Evolutionary conservation across 2,888 invertebrate genomes (phyloP), one percentile per base, ranked within the genome.

Genomic region (Myopa testacea): DNA sequence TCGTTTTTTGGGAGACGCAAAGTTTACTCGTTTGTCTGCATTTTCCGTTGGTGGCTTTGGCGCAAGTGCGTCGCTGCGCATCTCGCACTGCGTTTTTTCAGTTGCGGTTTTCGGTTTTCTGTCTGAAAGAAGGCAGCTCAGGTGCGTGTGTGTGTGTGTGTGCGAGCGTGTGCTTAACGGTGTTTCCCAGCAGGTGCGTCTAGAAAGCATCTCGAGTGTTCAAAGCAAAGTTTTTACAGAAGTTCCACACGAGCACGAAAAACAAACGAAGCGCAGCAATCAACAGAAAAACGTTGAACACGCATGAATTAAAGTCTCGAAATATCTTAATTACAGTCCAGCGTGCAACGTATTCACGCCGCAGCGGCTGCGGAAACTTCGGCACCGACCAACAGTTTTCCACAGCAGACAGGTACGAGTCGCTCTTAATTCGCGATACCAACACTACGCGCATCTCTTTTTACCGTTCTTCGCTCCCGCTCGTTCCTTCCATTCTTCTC

Each of bases 11-110:
- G 77, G 69, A 74, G 75, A 69, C 12, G 79, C 83, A 84, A 84
- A 84, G 83, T 83, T 86, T 86, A 85, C 82, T 85, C 80, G 86
- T 84, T 85, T 86, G 84, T 85, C 85, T 85, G 86, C 86, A 86
- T 85, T 85, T 84, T 85, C 82, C 65, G 65, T 38, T 8, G 12
- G 63, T 14, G 69, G 60, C 34, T 58, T 69, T 58, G n/a, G 62
- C 67, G 75, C 65, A 77, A 71, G 63, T 77, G 65, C 55, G 65
- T 40, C 69, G 77, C 58, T 65, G 45, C 45, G 45, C 45, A 45
- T 8, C 45, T 45, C 1, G 34, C 63, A 26, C 37, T 26, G 60
- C 55, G 40, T 58, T 70, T 70, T 45, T 7, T 52, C 4, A 58
- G 8, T 34, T 67, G 16, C 12, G 34, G 14, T 55, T 68, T 40